These are phyloP conservation scores for Anguilla megastoma DNA, from an alignment of 2,797 vertebrate species.

Conservation along the genomic window DNA sequence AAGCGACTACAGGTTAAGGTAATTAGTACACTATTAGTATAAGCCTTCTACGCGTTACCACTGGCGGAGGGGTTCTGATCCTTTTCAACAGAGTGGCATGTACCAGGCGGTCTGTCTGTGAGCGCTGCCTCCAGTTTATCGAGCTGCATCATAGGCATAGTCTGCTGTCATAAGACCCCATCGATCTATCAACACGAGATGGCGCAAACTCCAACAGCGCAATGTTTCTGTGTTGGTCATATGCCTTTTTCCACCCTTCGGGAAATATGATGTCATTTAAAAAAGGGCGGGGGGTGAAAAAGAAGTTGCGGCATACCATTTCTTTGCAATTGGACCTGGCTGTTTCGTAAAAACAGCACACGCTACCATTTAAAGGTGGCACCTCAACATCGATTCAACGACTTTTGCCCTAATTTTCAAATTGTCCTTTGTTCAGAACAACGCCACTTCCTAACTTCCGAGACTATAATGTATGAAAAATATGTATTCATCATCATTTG, in stretches of 20 bases:
- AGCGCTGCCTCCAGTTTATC: not conserved
- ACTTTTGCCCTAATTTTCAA: not conserved
- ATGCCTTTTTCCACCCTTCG: slow-evolving; percentile 6
- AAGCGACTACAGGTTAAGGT: not conserved
- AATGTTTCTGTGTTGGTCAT: slow-evolving; percentile 2
- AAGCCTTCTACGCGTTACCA: not conserved
- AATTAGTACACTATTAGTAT: not conserved
- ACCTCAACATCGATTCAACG: not conserved
- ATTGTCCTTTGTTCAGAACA: not conserved
- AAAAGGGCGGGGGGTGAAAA: not conserved
- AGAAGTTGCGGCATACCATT: not conserved
- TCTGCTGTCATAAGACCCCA: slow-evolving; percentile 14
- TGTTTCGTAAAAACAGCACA: not conserved
- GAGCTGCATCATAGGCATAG: slow-evolving; percentile 14
- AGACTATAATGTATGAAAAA: not conserved
- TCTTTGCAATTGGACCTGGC: not conserved
- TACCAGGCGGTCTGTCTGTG: slow-evolving; percentile 8
- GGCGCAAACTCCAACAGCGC: slow-evolving; percentile 16
- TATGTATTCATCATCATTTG: not conserved
- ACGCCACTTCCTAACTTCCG: not conserved
- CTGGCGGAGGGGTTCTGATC: not conserved
- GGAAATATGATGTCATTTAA: slow-evolving; percentile 6
- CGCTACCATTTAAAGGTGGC: not conserved
- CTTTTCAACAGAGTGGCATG: not conserved
- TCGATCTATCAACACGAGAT: slow-evolving; percentile 8